Evolutionary conservation across 1,140 invertebrate genomes (phyloP).

Genomic region (Muscidifurax raptorellus): DNA sequence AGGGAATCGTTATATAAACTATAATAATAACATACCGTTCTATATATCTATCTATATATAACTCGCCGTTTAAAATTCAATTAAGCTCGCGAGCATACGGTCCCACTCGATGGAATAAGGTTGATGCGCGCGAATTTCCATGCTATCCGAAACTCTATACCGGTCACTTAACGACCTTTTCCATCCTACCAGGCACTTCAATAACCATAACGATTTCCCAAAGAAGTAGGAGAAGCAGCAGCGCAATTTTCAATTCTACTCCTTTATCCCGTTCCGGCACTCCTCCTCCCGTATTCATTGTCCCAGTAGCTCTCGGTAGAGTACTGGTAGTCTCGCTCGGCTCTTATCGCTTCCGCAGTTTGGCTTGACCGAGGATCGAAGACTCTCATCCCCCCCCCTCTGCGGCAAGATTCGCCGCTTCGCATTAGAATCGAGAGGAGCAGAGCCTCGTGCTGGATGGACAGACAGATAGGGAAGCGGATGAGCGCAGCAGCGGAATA

Average conservation of each 20-base stretch:
- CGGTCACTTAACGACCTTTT: not conserved
- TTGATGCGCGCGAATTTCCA: constrained; percentile 18
- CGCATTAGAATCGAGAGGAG: constrained; percentile 41
- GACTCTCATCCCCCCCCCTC: constrained; percentile 9
- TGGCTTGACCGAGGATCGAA: constrained; percentile 42
- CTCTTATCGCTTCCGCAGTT: constrained; percentile 40
- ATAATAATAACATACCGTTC: not conserved
- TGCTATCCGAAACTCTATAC: not conserved
- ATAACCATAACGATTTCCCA: constrained; percentile 49
- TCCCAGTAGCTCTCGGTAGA: not conserved
- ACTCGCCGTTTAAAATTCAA: not conserved
- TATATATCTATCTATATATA: no score
- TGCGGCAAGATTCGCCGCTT: constrained; percentile 27
- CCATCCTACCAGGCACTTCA: not conserved
- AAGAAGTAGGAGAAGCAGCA: constrained; percentile 10
- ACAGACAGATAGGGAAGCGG: constrained; percentile 40
- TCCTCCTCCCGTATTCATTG: constrained; percentile 33
- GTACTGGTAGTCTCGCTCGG: not conserved
- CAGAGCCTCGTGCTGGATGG: not conserved
- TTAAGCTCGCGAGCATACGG: not conserved
- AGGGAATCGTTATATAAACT: not conserved
- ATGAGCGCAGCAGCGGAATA: not conserved
- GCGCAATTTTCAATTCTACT: constrained; percentile 42
- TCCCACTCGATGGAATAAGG: not conserved
- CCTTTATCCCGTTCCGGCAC: not conserved